phyloP scores from a whole-genome alignment of 2,113 vertebrate genomes.

The Rhabdomys dilectus region DNA sequence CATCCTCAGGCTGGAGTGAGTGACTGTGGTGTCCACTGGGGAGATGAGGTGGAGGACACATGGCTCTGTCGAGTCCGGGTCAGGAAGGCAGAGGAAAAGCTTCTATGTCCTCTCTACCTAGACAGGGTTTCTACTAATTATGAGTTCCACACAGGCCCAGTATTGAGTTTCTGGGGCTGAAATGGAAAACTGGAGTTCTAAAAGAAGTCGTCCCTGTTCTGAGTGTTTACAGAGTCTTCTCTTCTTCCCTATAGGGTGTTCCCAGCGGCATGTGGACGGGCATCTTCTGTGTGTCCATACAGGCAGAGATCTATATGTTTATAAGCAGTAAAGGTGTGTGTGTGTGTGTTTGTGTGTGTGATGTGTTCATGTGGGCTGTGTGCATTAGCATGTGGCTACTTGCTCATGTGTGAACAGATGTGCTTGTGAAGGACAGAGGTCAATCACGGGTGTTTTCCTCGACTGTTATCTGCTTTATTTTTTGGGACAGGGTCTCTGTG shows the following conservation, averaged over 20 bases:
- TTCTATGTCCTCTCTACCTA: too few species aligned
- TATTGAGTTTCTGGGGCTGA: neutral
- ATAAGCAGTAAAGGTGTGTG: neutral
- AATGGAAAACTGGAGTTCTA: neutral
- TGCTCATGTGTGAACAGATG: fast-evolving
- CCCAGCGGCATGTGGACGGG: neutral
- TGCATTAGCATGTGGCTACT: neutral
- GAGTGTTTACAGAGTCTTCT: neutral
- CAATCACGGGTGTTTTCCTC: neutral
- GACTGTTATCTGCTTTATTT: neutral
- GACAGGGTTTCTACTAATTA: neutral
- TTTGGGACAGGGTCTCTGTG: neutral
- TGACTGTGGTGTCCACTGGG: fast-evolving
- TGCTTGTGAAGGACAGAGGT: neutral
- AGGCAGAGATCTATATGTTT: neutral
- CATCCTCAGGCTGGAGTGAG: too few species aligned
- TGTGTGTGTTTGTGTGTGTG: neutral
- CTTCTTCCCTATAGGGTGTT: neutral
- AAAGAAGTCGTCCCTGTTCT: neutral
- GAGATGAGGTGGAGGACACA: neutral
- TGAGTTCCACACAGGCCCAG: fast-evolving
- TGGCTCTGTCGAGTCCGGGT: too few species aligned
- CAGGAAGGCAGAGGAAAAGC: neutral
- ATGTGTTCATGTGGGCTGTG: neutral
- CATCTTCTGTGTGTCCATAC: neutral